Evolutionary conservation across 2,113 vertebrate genomes (phyloP), one percentile per base, ranked within the genome.

Genomic region (Melanocharis versteri): DNA sequence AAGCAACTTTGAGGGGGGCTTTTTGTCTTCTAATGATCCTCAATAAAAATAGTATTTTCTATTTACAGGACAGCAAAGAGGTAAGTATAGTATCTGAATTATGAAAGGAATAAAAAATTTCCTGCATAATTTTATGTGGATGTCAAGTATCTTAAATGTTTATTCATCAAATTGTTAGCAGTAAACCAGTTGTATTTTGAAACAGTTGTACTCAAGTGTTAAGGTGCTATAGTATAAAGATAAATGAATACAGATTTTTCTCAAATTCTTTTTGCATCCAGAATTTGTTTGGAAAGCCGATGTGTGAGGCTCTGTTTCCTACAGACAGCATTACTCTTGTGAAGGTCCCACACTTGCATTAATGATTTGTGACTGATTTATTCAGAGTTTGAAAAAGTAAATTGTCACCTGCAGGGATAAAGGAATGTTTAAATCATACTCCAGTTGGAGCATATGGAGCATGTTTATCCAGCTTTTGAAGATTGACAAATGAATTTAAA

Each of bases 11-110:
- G 15, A 21, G 10, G 28, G n/a, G 17, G 40, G 3, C 5, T 58
- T 70, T 61, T 82, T 85, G 11, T 68, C 45, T 66, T 90, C 77
- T 54, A 77, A 65, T 58, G 27, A n/a, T 86, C 7, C 16, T 68
- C 27, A 62, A 15, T 92, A 78, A 90, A 96, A 87, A 64, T 44
- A 14, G 10, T 90, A 31, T 82, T 96, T 96, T 97, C 51, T 95
- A 15, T 94, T 96, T 96, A 92, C 90, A 98, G 97, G 97, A 98
- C 85, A 97, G 91, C 89, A 91, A 96, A 87, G 98, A 98, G 94
- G 97, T 97, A 96, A 94, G 97, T 96, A 37, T 61, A 27, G 78
- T 81, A 54, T 75, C 76, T 96, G 77, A 95, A 77, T 72, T 94
- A 83, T 65, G 60, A 87, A 96, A 95, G 78, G 92, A 96, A 86